Evolutionary conservation across 1,140 invertebrate genomes (phyloP), one percentile per base, ranked within the genome.

Genomic region (Diabrotica virgifera): DNA sequence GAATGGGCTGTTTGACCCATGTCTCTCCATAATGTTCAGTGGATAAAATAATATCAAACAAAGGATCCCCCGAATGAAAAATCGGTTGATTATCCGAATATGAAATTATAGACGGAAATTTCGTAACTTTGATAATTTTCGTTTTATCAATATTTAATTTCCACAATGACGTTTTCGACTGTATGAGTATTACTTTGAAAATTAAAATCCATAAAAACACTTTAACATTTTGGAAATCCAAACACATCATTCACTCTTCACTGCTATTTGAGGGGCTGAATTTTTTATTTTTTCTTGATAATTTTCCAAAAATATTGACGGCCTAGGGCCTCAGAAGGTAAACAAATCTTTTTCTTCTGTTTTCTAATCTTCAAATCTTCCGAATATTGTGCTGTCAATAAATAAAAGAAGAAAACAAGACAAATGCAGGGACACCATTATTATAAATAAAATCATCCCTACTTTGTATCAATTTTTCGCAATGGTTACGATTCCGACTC

Each of bases 91-190:
- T 78, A 76, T 79, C 80, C 71, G 80, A 77, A 63, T 72, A 76
- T 72, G 70, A 66, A 51, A 79, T 72, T 65, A 85, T 80, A 76
- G 84, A 83, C 56, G 81, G 77, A 74, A 85, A 80, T 51, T 79
- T 79, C 67, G 75, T 83, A 40, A 80, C 85, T 70, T 85, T 85
- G 63, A 87, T 82, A 66, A 90, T 88, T 81, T 86, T 86, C 40
- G 85, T 86, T 77, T 86, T 84, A 72, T 89, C 86, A 52, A 81
- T 72, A 76, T 87, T 89, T 62, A 91, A 78, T 80, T 86, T 88
- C 89, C 89, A 90, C 74, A 90, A 81, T 59, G 86, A 89, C 50
- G 87, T 88, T 66, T 86, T 82, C 38, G 89, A 89, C 79, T 89
- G 90, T 68, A 83, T 89, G 66, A 85, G 82, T 65, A 89, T 82